A percentile compares a stretch with the other conserved stretches of the same genome.
These are phyloP conservation scores for Pyxicephalus adspersus DNA, from an alignment of 2,113 vertebrate species.

Conservation along the genomic window DNA sequence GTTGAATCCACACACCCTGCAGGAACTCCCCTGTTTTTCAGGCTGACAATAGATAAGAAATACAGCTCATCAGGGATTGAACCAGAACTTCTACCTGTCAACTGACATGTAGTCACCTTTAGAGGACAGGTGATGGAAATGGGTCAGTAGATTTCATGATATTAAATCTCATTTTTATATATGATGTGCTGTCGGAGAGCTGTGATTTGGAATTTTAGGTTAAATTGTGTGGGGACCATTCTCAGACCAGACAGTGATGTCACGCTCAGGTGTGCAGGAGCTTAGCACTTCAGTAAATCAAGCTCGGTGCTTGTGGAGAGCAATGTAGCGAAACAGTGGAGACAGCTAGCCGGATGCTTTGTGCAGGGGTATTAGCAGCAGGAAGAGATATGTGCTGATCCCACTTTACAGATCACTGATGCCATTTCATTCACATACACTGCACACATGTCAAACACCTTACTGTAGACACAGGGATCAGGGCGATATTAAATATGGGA, in stretches of 20 bases:
- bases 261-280: background rate
- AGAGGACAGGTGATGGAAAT: slow-evolving; percentile 25
- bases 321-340: background rate
- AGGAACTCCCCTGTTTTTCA: slow-evolving; percentile 15
- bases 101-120: background rate
- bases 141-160: slow-evolving; percentile 17
- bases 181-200: no score
- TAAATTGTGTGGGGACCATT: no score
- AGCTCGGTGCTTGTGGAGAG: background rate
- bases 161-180: background rate
- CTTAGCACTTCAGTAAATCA: background rate
- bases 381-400: background rate
- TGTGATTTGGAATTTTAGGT: no score
- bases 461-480: slow-evolving; percentile 5
- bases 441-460: background rate
- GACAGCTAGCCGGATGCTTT: background rate
- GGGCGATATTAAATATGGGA: background rate
- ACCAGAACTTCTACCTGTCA: slow-evolving; percentile 22
- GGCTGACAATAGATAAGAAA: background rate
- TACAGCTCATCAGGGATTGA: slow-evolving; percentile 1
- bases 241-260: no score
- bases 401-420: slow-evolving; percentile 13
- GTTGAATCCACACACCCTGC: slow-evolving; percentile 2
- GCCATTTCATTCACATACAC: background rate
- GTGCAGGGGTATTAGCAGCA: background rate